Base-by-base conservation (phyloP, 1,140 invertebrate species). In the Calephelis nemesis region DNA sequence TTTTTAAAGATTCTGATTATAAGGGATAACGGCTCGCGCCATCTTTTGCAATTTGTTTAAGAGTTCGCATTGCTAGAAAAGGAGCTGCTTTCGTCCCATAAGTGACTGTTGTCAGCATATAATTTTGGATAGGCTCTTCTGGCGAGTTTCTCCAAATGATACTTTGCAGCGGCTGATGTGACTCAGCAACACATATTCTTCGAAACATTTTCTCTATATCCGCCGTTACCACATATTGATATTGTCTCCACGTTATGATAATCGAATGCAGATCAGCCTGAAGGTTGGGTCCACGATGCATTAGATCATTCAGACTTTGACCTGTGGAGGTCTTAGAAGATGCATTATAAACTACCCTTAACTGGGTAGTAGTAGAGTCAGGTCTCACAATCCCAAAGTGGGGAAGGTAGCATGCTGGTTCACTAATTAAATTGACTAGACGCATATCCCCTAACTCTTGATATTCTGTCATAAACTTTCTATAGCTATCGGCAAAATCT, bases 341-440 rank as follows among this genome's bases (percentile, higher is more conserved):
- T 8, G 72, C 84, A 70, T 90, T 84, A 66, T 90, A 91, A 11
- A 92, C 89, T 9, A 90, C 82, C 68, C 89, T 66, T 5, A 87
- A 63, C 72, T 84, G 83, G 1, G 86, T 89, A 8, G 82, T 84
- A 7, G 69, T 70, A 9, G 68, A 69, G 11, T 69, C 71, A 11
- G 47, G 45, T 39, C 40, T 19, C 10, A 60, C 7, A 39, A 60
- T 40, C 19, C 15, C 58, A 40, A 39, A 40, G 30, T 60, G 58
- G 9, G 58, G 58, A 30, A 60, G 40, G 40, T 60, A 60, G 5
- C 40, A 60, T 30, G 58, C 12, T 60, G 58, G 58, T 12, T 40
- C 58, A 13, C 7, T 42, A 8, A 42, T 42, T 42, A 42, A 42
- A 8, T 42, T 42, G 5, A 42, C 42, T 42, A 42, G 42, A 8